Percentiles rank a stretch among this genome's conserved stretches.
Conservation (phyloP, 2,797 vertebrate species). For the Pagetopsis macropterus region DNA sequence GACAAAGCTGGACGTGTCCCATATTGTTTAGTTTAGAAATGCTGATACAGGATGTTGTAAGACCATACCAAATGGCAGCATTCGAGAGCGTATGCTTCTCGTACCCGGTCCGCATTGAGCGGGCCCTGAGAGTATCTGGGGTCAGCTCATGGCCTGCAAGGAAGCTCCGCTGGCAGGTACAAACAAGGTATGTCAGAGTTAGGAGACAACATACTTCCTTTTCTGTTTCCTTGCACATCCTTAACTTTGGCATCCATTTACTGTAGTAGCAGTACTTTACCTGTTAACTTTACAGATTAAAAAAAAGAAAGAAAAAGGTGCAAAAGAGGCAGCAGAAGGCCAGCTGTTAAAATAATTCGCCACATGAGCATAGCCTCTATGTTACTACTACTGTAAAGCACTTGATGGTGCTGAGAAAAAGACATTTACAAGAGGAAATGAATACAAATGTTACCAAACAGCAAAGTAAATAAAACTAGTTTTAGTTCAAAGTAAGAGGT, state of each 20-base stretch:
- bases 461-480: slow-evolving; percentile 83
- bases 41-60: slow-evolving; percentile 99
- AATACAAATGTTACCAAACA: slow-evolving; percentile 86
- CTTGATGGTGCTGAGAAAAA: slow-evolving; percentile 96
- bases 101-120: slow-evolving; percentile 99
- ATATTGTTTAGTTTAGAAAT: slow-evolving; percentile 92
- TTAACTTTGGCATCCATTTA: slow-evolving; percentile 97
- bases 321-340: slow-evolving; percentile 93
- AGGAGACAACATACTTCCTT: slow-evolving; percentile 97
- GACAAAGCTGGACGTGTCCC: slow-evolving; percentile 98
- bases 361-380: slow-evolving; percentile 89
- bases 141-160: slow-evolving; percentile 99
- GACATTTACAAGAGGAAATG: slow-evolving; percentile 90
- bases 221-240: slow-evolving; percentile 94
- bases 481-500: slow-evolving; percentile 51
- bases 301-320: slow-evolving; percentile 81
- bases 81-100: slow-evolving; percentile 99
- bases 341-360: slow-evolving; percentile 91
- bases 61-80: slow-evolving; percentile 99
- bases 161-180: slow-evolving; percentile 99
- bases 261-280: slow-evolving; percentile 96
- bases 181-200: slow-evolving; percentile 99
- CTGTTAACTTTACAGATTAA: slow-evolving; percentile 99
- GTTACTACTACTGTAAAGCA: slow-evolving; percentile 98
- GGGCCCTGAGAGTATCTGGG: slow-evolving; percentile 99